phyloP scores from a whole-genome alignment of 2,113 vertebrate genomes.

The Gobiocypris rarus region DNA sequence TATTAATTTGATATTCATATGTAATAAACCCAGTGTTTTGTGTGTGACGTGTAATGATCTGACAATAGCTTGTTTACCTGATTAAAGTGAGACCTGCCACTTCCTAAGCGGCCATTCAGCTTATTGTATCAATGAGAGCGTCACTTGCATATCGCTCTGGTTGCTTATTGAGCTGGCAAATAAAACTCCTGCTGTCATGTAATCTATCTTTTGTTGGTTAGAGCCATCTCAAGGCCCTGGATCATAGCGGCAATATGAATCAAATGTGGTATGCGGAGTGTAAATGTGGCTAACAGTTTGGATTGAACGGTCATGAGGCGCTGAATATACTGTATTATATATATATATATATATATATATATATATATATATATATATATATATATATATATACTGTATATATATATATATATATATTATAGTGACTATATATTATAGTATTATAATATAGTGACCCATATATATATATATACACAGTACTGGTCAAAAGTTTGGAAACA shows the following conservation, averaged over 20 bases:
- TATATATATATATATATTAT: too few relatives aligned
- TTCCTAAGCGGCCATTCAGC: not conserved
- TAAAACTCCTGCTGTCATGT: not conserved
- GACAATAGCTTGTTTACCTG: not conserved
- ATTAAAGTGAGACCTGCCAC: conserved; percentile 2
- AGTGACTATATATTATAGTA: too few relatives aligned
- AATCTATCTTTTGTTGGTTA: not conserved
- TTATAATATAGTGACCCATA: too few relatives aligned
- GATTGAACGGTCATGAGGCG: not conserved
- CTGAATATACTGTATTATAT: not conserved
- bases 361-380: too few relatives aligned
- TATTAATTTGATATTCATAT: not conserved
- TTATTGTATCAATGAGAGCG: not conserved
- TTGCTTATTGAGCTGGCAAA: not conserved
- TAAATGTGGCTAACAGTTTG: not conserved
- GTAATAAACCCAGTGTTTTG: not conserved
- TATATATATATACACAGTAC: too few relatives aligned
- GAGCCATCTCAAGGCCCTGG: not conserved
- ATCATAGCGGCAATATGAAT: not conserved
- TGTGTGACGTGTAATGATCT: not conserved
- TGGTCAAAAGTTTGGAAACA: too few relatives aligned
- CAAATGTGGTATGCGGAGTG: not conserved
- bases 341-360: not conserved
- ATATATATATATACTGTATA: too few relatives aligned
- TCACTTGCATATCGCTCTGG: not conserved